These are phyloP conservation scores for Nasonia longicornis DNA, from an alignment of 1,140 invertebrate genomes.

Conservation along the genomic window DNA sequence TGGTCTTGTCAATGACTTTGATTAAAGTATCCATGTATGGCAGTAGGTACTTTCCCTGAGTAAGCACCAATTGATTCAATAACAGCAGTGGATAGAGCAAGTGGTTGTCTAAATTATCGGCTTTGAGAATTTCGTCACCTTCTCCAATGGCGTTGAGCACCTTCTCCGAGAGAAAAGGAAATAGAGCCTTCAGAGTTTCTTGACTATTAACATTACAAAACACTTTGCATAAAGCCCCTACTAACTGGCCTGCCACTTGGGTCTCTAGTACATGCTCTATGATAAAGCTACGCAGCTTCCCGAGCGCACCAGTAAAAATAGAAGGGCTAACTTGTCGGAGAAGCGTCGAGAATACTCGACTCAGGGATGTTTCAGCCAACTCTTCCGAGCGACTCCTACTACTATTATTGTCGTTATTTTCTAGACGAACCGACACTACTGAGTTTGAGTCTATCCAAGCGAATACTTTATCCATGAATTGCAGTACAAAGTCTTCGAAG, in stretches of 20 bases:
- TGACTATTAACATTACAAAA: constrained; percentile 78
- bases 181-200: constrained; percentile 77
- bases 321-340: constrained; percentile 69
- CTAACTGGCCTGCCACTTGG: constrained; percentile 83
- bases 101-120: constrained; percentile 82
- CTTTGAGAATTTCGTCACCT: constrained; percentile 69
- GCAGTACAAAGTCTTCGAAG: constrained; percentile 90
- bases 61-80: constrained; percentile 78
- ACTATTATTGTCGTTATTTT: constrained; percentile 66
- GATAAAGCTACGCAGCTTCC: constrained; percentile 81
- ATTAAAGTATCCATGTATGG: constrained; percentile 74
- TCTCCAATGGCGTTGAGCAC: constrained; percentile 72
- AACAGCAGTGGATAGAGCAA: constrained; percentile 84
- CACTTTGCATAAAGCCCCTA: constrained; percentile 74
- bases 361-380: constrained; percentile 74
- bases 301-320: constrained; percentile 76
- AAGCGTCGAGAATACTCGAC: constrained; percentile 56
- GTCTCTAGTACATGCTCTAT: constrained; percentile 82
- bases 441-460: constrained; percentile 80
- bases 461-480: constrained; percentile 86
- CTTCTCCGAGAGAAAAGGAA: constrained; percentile 78
- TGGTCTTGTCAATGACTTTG: constrained; percentile 73
- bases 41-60: constrained; percentile 73
- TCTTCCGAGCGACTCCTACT: constrained; percentile 78
- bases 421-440: constrained; percentile 76